phyloP scores from a whole-genome alignment of 2,888 invertebrate species.

The Pseudoips prasinana region DNA sequence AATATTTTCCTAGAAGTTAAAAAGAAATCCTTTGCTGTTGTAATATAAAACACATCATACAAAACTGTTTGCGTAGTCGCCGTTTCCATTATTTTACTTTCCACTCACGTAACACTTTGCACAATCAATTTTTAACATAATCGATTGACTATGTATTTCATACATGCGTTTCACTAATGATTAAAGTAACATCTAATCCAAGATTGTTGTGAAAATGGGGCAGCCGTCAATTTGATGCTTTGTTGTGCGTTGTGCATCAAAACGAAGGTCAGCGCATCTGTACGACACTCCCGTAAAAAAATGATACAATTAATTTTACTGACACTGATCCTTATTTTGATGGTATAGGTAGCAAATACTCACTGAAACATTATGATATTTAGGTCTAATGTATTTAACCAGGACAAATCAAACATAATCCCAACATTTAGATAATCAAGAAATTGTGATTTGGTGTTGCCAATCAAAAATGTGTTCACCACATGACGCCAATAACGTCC shows the following conservation, averaged over 20 bases:
- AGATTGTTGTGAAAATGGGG: constrained; percentile 82
- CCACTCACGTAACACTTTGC: constrained; percentile 62
- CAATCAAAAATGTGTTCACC: constrained; percentile 43
- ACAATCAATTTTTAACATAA: constrained; percentile 41
- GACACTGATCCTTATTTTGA: constrained; percentile 37
- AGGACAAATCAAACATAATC: constrained; percentile 76
- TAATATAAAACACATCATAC: constrained; percentile 62
- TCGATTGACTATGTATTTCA: constrained; percentile 35
- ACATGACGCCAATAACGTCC: constrained; percentile 43
- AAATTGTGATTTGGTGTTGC: constrained; percentile 63
- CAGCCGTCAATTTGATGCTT: constrained; percentile 83
- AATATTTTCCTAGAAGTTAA: constrained; percentile 72
- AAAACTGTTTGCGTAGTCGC: constrained; percentile 71
- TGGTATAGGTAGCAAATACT: constrained; percentile 58
- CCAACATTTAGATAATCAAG: constrained; percentile 75
- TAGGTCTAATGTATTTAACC: constrained; percentile 60
- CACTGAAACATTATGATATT: constrained; percentile 75
- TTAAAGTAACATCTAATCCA: constrained; percentile 52
- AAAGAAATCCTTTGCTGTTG: constrained; percentile 75
- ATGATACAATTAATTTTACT: constrained; percentile 38
- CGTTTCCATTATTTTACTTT: constrained; percentile 69
- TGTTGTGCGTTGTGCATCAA: constrained; percentile 83
- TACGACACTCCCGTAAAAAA: constrained; percentile 72
- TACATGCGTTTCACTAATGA: constrained; percentile 40
- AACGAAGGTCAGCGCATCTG: constrained; percentile 82